These are phyloP conservation scores for Salticus scenicus DNA, from an alignment of 2,888 invertebrate genomes.

Conservation along the genomic window DNA sequence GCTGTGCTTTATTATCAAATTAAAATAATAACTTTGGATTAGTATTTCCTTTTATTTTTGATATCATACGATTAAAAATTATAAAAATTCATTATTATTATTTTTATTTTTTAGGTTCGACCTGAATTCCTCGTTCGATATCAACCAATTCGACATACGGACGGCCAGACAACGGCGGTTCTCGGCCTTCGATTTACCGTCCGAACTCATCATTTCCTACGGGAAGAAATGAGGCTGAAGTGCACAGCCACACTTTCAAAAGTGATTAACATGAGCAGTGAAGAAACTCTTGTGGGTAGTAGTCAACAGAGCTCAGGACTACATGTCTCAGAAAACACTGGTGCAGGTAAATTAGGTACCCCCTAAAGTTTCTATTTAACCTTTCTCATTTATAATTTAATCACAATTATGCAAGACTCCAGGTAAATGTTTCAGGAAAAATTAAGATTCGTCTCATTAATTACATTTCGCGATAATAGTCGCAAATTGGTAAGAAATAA, in stretches of 20 bases:
- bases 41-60: too few relatives aligned
- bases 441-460: too few relatives aligned
- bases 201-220: slow-evolving; percentile 58
- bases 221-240: slow-evolving; percentile 70
- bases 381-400: too few relatives aligned
- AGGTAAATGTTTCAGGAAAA: too few relatives aligned
- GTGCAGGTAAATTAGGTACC: slow-evolving; percentile 60
- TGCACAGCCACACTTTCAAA: slow-evolving; percentile 71
- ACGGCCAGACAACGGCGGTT: slow-evolving; percentile 51
- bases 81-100: too few relatives aligned
- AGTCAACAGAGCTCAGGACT: slow-evolving; percentile 70
- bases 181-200: slow-evolving; percentile 59
- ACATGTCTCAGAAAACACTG: slow-evolving; percentile 68
- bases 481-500: too few relatives aligned
- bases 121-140: slow-evolving; percentile 52
- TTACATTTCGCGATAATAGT: too few relatives aligned
- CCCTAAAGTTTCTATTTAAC: too few relatives aligned
- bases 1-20: too few relatives aligned
- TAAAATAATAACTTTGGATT: too few relatives aligned
- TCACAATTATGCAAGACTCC: too few relatives aligned
- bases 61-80: too few relatives aligned
- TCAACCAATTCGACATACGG: slow-evolving; percentile 36
- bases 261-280: slow-evolving; percentile 71
- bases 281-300: slow-evolving; percentile 69
- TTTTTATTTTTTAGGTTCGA: slow-evolving; percentile 24